Evolutionary conservation across 1,140 invertebrate species (phyloP).

Genomic region (Carcinoscorpius rotundicauda): DNA sequence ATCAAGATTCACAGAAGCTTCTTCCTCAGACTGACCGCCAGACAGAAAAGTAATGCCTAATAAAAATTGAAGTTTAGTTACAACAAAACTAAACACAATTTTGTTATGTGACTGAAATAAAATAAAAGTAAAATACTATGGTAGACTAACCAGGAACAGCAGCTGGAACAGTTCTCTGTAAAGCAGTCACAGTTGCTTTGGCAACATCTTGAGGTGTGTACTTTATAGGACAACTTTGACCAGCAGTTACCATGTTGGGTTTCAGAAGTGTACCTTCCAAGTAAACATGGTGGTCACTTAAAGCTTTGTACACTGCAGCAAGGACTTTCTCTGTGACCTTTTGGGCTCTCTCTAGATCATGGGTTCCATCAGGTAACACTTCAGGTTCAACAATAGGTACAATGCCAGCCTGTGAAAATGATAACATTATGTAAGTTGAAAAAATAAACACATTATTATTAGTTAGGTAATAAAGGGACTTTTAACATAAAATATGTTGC

Average conservation of each 20-base stretch:
- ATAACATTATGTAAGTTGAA: too few relatives aligned
- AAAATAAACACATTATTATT: too few relatives aligned
- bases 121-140: neutral
- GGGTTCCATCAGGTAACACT: constrained; percentile 70
- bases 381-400: constrained; percentile 98
- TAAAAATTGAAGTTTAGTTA: constrained; percentile 16
- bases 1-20: constrained; percentile 84
- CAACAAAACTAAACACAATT: neutral
- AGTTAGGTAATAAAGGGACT: too few relatives aligned
- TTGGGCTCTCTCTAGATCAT: constrained; percentile 81
- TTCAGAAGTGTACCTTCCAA: constrained; percentile 95
- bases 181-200: constrained; percentile 71
- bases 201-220: constrained; percentile 57
- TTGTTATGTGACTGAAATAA: too few relatives aligned
- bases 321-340: constrained; percentile 87
- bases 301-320: constrained; percentile 89
- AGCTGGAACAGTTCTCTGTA: constrained; percentile 75
- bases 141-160: constrained; percentile 63
- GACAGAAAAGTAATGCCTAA: constrained; percentile 82
- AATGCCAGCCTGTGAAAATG: constrained; percentile 48
- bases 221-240: constrained; percentile 50
- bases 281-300: constrained; percentile 92
- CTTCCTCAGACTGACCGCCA: constrained; percentile 92
- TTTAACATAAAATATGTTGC: too few relatives aligned
- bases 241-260: constrained; percentile 96